Evolutionary conservation across 2,113 vertebrate genomes (phyloP).

Genomic region (Takifugu flavidus): DNA sequence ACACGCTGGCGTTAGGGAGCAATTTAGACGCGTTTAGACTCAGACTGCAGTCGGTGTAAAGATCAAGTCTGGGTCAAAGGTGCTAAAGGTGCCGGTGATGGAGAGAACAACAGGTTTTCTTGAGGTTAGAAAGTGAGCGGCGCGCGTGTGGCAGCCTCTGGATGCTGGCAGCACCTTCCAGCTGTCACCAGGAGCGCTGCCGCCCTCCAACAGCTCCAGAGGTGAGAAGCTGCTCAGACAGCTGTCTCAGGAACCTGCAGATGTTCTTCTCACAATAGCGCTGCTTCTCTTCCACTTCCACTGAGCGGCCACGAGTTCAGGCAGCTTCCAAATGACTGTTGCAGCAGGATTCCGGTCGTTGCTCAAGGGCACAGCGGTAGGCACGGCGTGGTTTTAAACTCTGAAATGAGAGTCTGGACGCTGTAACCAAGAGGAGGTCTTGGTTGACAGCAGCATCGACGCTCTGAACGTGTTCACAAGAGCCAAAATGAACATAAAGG

Average conservation of each 20-base stretch:
- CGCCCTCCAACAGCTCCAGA: conserved; percentile 85
- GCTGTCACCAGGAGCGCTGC: conserved; percentile 78
- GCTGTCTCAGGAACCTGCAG: not conserved
- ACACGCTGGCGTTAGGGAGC: too few relatives aligned
- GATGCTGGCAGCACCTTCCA: conserved; percentile 87
- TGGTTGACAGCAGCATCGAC: conserved; percentile 5
- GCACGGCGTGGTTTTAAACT: too few relatives aligned
- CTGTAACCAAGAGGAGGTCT: conserved; percentile 12
- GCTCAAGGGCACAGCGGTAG: too few relatives aligned
- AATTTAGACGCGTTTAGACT: too few relatives aligned
- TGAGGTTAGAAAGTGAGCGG: conserved; percentile 23
- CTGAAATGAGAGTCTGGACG: not conserved
- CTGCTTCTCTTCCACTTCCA: not conserved
- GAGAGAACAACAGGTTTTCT: not conserved
- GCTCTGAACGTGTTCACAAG: conserved; percentile 37
- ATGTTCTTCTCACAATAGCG: conserved; percentile 23
- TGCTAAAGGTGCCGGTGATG: conserved; percentile 82
- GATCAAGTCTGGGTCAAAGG: too few relatives aligned
- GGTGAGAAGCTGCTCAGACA: not conserved
- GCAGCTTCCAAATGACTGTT: too few relatives aligned
- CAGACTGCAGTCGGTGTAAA: too few relatives aligned
- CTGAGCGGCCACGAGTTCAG: too few relatives aligned
- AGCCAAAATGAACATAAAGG: conserved; percentile 56
- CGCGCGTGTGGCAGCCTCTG: conserved; percentile 86
- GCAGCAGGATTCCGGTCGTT: not conserved